Base-by-base conservation (phyloP, 2,888 invertebrate genomes). In the Hofmannophila pseudospretella region DNA sequence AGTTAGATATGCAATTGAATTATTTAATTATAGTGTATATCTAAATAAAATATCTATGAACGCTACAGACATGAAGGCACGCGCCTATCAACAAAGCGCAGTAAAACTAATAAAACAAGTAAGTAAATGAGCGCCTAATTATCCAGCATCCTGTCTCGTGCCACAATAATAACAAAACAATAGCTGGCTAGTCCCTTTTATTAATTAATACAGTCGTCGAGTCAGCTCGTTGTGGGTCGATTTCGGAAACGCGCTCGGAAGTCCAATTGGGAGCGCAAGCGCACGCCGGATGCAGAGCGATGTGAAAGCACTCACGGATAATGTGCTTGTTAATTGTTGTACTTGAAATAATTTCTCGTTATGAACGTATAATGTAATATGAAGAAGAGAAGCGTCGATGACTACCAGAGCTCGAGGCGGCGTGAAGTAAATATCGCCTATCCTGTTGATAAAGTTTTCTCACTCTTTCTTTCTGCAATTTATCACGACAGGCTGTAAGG, bases 161-260 rank as follows among this genome's bases (percentile, higher is more conserved):
- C 74, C n/a, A 19, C 62, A 71, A 72, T 77, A 77, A 82, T 85
- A 79, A 81, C 82, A 79, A 85, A 84, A 82, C 81, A 85, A 85
- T 84, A 81, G 73, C 60, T 63, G 63, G 74, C 74, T 73, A 71
- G 65, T 65, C 42, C 51, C 16, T 16, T 16, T 16, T 16, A 5
- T 16, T 16, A 16, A 16, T 16, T 3, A 74, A 76, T 77, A 75
- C 75, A 70, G 67, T 65, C 63, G 70, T 72, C 70, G 69, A 56
- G 56, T 54, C 52, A 45, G 45, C 64, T 58, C 47, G 45, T 45
- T 49, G 54, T 12, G 16, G 13, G 54, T 51, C 56, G 76, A 78
- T 80, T 81, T 86, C 82, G 84, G 85, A 85, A 82, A 73, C 68
- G 62, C 65, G 61, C 66, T 85, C 82, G 86, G 86, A 86, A 86